Conservation (phyloP, 1,140 invertebrate species). For the Druon quercuslanigerum region DNA sequence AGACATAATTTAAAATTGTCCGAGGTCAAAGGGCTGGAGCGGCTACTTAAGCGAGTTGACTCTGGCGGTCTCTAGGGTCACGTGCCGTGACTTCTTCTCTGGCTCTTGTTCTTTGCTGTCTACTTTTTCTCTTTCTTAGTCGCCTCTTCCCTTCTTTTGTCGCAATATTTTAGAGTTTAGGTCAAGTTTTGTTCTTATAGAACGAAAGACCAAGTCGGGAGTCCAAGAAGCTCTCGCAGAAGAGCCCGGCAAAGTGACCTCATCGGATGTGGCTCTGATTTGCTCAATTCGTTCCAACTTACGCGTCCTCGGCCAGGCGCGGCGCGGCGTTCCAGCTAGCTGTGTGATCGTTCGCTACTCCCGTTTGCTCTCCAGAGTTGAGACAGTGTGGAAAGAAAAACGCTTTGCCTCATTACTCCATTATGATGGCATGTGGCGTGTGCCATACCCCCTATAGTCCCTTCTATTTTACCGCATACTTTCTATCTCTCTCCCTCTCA, state of each 20-base stretch:
- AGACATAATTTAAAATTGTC: slow-evolving; percentile 74
- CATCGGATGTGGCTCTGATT: slow-evolving; percentile 74
- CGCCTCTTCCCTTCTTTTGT: slow-evolving; percentile 21
- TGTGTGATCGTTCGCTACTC: slow-evolving; percentile 34
- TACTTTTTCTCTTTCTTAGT: slow-evolving; percentile 30
- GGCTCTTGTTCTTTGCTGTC: slow-evolving; percentile 39
- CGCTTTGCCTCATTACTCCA: slow-evolving; percentile 73
- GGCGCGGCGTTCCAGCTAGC: slow-evolving; percentile 51
- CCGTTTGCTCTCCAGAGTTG: slow-evolving; percentile 55
- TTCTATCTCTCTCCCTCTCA: slow-evolving; percentile 27
- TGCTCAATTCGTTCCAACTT: slow-evolving; percentile 72
- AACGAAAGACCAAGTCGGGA: slow-evolving; percentile 42
- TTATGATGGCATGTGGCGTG: slow-evolving; percentile 74
- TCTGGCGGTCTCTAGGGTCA: slow-evolving; percentile 70
- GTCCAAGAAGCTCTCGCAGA: slow-evolving; percentile 56
- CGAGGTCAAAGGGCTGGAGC: slow-evolving; percentile 72
- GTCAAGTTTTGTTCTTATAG: slow-evolving; percentile 1
- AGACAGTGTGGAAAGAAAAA: slow-evolving; percentile 64
- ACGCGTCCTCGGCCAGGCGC: slow-evolving; percentile 31
- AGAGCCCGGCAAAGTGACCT: slow-evolving; percentile 66
- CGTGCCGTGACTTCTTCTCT: slow-evolving; percentile 67
- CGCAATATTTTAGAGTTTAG: slow-evolving; percentile 1
- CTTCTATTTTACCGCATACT: slow-evolving; percentile 57
- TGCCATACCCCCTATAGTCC: slow-evolving; percentile 63
- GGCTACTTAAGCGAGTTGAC: slow-evolving; percentile 75